Percentiles rank a stretch among this genome's conserved stretches.
Conservation (phyloP, 1,140 invertebrate species). For the Drosophila repletoides region DNA sequence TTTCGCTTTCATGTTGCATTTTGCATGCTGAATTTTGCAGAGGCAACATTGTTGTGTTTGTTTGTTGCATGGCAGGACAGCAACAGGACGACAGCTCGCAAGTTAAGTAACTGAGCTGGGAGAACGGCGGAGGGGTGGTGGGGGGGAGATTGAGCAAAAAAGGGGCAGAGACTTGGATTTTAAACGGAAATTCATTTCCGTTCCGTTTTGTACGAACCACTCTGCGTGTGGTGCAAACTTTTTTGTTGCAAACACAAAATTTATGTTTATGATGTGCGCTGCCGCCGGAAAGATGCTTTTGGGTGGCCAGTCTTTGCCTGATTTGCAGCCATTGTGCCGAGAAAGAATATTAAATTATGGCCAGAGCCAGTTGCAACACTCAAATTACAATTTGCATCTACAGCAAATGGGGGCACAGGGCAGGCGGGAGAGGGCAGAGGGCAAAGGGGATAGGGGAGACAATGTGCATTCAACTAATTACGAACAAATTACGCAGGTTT, state of each 20-base stretch:
- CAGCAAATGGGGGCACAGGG: neutral
- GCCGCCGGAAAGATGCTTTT: constrained; percentile 69
- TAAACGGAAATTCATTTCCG: constrained; percentile 77
- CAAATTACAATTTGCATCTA: constrained; percentile 19
- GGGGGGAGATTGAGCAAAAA: neutral
- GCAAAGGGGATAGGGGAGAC: constrained; percentile 31
- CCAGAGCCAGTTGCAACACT: constrained; percentile 30
- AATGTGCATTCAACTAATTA: constrained; percentile 79
- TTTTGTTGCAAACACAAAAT: constrained; percentile 49
- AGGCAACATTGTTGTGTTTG: constrained; percentile 70
- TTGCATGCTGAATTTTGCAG: constrained; percentile 48
- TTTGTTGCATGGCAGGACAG: constrained; percentile 45
- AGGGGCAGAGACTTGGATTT: constrained; percentile 44
- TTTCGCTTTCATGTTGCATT: constrained; percentile 70
- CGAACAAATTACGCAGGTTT: constrained; percentile 77
- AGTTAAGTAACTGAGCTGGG: constrained; percentile 52
- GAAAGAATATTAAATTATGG: constrained; percentile 58
- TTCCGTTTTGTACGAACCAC: constrained; percentile 44
- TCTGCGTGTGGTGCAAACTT: constrained; percentile 24
- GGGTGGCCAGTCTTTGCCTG: constrained; percentile 62
- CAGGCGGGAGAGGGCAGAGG: neutral
- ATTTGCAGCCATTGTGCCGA: constrained; percentile 68
- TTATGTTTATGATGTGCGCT: constrained; percentile 76
- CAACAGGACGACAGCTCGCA: constrained; percentile 56
- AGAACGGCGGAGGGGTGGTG: neutral